A percentile compares a stretch with the other conserved stretches of the same genome.
phyloP scores from a whole-genome alignment of 64 coral and sea anemone genomes.

The Stichodactyla helianthus region DNA sequence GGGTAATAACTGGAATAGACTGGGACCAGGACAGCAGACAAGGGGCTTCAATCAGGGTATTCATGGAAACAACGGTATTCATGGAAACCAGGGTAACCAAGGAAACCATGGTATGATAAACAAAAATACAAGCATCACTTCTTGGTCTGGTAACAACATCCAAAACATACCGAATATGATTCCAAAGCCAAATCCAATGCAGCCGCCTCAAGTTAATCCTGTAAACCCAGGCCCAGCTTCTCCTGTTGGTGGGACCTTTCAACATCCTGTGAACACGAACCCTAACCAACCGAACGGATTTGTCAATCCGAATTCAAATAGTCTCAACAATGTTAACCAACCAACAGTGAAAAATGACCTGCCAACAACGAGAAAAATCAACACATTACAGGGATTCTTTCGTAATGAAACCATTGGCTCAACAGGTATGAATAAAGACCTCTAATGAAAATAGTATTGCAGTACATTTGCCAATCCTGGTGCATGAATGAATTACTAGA shows the following conservation, averaged over 20 bases:
- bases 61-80: not conserved
- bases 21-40: not conserved
- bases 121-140: not conserved
- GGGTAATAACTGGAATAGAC: not conserved
- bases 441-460: too few species aligned
- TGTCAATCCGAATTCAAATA: not conserved
- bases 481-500: too few species aligned
- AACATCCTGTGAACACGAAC: not conserved
- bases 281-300: not conserved
- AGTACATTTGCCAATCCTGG: too few species aligned
- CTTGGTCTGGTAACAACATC: not conserved
- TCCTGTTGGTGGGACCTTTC: not conserved
- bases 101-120: not conserved
- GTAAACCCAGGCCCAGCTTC: not conserved
- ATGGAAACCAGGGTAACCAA: not conserved
- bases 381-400: conserved; percentile 7
- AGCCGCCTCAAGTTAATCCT: not conserved
- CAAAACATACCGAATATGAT: not conserved
- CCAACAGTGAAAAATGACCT: not conserved
- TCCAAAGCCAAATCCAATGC: not conserved
- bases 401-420: not conserved
- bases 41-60: not conserved
- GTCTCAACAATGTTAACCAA: not conserved
- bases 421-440: not conserved
- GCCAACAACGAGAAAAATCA: not conserved